A percentile compares a stretch with the other conserved stretches of the same genome.
Conservation (phyloP, 2,888 invertebrate genomes). For the Pocota personata region DNA sequence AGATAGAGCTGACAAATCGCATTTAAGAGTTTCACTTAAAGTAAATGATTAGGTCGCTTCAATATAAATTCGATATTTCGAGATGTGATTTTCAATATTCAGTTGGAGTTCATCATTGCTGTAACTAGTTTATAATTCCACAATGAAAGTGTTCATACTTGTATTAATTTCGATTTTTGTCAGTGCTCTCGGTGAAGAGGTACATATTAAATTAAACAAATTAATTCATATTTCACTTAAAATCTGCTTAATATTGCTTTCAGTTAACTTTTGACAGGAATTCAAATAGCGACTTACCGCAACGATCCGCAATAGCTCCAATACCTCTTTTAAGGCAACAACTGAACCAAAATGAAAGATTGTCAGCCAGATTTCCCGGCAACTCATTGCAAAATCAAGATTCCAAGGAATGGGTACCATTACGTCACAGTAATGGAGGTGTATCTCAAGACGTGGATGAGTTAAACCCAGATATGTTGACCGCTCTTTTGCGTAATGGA, state of each 20-base stretch:
- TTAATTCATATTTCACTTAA: background rate
- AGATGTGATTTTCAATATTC: background rate
- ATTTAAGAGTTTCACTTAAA: background rate
- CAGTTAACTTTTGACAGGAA: background rate
- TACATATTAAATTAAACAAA: background rate
- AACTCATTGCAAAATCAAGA: background rate
- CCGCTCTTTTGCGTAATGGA: background rate
- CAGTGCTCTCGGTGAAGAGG: slow-evolving; percentile 2
- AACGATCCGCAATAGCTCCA: background rate
- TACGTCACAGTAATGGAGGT: background rate
- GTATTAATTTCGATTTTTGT: slow-evolving; percentile 5
- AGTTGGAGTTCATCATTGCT: background rate
- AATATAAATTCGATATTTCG: background rate
- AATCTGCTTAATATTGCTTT: background rate
- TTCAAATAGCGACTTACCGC: background rate
- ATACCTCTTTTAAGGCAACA: background rate
- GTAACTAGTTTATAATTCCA: background rate
- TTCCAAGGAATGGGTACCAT: background rate
- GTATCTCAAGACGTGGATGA: background rate
- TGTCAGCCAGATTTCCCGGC: background rate
- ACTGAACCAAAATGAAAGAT: background rate
- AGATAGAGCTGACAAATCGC: background rate
- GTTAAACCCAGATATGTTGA: background rate
- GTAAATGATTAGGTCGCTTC: background rate
- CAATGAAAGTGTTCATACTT: slow-evolving; percentile 13